A percentile compares a stretch with the other conserved stretches of the same genome.
Evolutionary conservation across 2,797 vertebrate genomes (phyloP).

Genomic region (Gymnothorax javanicus): DNA sequence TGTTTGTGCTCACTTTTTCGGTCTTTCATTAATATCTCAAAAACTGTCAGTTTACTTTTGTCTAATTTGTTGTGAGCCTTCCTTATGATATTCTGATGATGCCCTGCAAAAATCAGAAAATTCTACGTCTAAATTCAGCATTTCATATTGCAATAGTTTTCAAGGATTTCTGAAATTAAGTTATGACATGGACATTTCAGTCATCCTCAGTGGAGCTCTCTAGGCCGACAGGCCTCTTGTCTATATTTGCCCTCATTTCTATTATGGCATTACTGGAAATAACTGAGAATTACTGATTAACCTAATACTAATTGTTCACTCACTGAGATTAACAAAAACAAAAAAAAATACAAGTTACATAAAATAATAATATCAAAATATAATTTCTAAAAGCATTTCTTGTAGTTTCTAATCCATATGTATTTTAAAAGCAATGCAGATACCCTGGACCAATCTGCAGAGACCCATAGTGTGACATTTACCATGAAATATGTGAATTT

Average conservation of each 20-base stretch:
- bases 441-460: neutral
- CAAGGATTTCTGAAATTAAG: no score
- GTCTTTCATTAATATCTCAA: no score
- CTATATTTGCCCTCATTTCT: neutral
- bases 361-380: neutral
- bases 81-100: no score
- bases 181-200: no score
- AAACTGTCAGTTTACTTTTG: no score
- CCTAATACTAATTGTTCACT: neutral
- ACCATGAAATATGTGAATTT: slow-evolving; percentile 21
- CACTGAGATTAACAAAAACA: neutral
- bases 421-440: neutral
- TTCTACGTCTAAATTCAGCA: no score
- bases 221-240: no score
- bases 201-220: no score
- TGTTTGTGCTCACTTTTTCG: no score
- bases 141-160: no score
- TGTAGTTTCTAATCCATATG: neutral
- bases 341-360: neutral
- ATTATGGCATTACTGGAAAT: neutral
- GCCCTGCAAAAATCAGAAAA: no score
- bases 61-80: no score
- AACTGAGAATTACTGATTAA: neutral
- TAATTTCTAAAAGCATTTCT: neutral
- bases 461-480: neutral